Conservation (phyloP, 2,113 vertebrate genomes). For the Okapia johnstoni region DNA sequence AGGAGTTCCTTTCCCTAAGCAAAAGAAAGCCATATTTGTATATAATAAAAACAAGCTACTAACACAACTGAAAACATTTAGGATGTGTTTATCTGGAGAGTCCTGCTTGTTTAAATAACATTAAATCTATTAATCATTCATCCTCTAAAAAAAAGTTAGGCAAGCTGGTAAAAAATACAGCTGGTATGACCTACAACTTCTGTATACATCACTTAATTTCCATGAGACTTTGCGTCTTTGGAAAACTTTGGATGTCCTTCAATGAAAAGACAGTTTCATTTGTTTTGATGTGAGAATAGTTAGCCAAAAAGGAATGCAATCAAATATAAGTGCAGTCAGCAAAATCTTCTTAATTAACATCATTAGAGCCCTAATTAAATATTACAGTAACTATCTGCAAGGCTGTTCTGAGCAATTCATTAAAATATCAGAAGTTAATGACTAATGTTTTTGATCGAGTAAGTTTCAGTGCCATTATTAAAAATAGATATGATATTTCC, state of each 20-base stretch:
- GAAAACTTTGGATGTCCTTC: not conserved
- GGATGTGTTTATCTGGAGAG: not conserved
- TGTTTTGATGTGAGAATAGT: not conserved
- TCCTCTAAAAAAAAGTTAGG: not conserved
- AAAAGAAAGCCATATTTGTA: not conserved
- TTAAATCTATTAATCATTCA: not conserved
- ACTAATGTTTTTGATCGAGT: not conserved
- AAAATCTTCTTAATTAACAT: not conserved
- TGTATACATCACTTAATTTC: not conserved
- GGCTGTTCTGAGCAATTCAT: not conserved
- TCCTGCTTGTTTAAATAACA: not conserved
- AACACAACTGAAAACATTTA: not conserved
- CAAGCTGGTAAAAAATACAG: not conserved
- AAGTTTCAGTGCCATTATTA: not conserved
- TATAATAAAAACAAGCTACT: not conserved
- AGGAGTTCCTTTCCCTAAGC: not conserved
- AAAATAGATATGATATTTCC: not conserved
- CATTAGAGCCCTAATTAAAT: not conserved
- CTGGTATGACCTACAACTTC: too few relatives aligned
- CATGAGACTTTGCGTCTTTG: not conserved
- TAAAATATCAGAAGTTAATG: not conserved
- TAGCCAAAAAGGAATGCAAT: not conserved
- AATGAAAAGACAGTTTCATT: not conserved
- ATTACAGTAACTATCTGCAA: not conserved
- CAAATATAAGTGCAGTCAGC: not conserved